Evolutionary conservation across 2,113 vertebrate genomes (phyloP).

Genomic region (Promerops cafer): DNA sequence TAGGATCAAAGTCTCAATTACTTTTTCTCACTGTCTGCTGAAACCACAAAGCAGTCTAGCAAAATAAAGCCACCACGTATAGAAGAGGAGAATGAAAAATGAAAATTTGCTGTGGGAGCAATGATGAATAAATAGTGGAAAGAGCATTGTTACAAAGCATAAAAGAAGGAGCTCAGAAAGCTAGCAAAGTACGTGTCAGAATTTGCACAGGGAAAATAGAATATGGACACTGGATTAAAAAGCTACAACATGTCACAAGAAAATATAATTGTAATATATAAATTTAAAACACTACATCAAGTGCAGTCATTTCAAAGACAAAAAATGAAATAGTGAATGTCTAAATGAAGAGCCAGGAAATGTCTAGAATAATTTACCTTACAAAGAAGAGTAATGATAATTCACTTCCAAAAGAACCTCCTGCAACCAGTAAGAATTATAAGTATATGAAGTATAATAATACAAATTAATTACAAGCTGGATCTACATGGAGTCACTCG

Average conservation of each 20-base stretch:
- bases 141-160: not conserved
- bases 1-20: not conserved
- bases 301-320: not conserved
- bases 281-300: not conserved
- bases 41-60: not conserved
- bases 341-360: not conserved
- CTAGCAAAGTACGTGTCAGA: not conserved
- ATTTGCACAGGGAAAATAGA: not conserved
- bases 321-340: not conserved
- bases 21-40: not conserved
- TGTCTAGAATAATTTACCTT: not conserved
- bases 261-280: not conserved
- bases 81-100: not conserved
- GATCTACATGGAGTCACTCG: accelerated
- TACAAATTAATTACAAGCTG: not conserved
- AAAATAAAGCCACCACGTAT: not conserved
- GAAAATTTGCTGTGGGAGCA: not conserved
- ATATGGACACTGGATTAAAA: not conserved
- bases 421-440: not conserved
- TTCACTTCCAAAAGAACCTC: not conserved
- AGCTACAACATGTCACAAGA: not conserved
- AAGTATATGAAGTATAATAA: not conserved
- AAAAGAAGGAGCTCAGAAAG: not conserved
- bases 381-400: not conserved
- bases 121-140: not conserved